Evolutionary conservation across 2,797 vertebrate species (phyloP).

Genomic region (Chanos chanos): DNA sequence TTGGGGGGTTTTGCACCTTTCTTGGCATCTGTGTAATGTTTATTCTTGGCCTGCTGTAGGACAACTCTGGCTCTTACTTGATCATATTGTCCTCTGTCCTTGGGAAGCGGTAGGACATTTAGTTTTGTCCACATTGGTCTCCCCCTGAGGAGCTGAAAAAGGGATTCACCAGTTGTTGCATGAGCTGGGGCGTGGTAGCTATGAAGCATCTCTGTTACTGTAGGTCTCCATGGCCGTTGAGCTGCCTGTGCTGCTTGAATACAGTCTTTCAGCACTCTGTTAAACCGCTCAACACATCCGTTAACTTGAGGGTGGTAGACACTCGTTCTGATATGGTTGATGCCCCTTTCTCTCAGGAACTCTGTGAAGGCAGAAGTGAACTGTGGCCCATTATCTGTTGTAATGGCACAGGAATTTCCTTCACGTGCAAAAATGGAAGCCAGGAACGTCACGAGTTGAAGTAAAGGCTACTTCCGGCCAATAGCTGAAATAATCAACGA

Average conservation of each 20-base stretch:
- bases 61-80: not conserved
- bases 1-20: not conserved
- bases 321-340: conserved; percentile 19
- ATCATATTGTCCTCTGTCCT: not conserved
- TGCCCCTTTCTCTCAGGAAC: conserved; percentile 1
- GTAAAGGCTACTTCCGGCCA: conserved; percentile 12
- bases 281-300: conserved; percentile 2
- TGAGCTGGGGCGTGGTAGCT: conserved; percentile 15
- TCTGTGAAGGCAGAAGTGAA: conserved; percentile 6
- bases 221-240: conserved; percentile 5
- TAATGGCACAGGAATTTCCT: conserved; percentile 9
- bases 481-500: conserved; percentile 24
- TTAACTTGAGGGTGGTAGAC: conserved; percentile 22
- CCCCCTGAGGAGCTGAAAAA: conserved; percentile 1
- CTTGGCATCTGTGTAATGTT: not conserved
- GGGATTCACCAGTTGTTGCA: conserved; percentile 2
- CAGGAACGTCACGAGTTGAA: not conserved
- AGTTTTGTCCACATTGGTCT: not conserved
- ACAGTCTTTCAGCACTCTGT: conserved; percentile 14
- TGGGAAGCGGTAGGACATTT: not conserved
- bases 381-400: conserved; percentile 9
- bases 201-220: conserved; percentile 6
- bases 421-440: conserved; percentile 1
- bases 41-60: not conserved
- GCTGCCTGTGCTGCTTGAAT: conserved; percentile 6